Evolutionary conservation across 37 sponge, comb jelly and placozoan species (phyloP), one percentile per base, ranked within the genome.

Genomic region (Amphimedon queenslandica): DNA sequence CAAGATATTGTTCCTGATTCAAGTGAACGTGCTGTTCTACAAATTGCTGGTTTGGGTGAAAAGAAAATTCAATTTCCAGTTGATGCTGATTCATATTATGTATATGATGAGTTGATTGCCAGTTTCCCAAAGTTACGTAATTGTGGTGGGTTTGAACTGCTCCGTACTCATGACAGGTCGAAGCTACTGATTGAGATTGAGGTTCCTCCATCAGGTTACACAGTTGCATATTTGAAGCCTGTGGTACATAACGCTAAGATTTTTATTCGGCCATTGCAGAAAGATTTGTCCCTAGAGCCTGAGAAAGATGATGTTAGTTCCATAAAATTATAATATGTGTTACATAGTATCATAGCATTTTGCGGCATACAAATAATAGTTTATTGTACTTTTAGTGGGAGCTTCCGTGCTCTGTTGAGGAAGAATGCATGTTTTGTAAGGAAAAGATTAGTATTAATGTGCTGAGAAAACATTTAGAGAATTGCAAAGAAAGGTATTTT

Each of bases 41-140:
- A 66, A 27, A 40, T 76, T 11, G 77, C 67, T 76, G 77, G 77
- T 28, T 57, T 76, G 1, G 77, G 77, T 1, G 77, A 76, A 38
- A 66, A 66, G 63, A 29, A 29, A 13, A 63, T 75, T 3, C 16
- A 64, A 10, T 21, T 75, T 4, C 11, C 21, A 64, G 76, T 51
- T 25, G 37, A 29, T 37, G 42, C 43, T 39, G 47, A 61, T 18
- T 30, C 58, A 18, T 65, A 75, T 43, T 43, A 75, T 3, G 41
- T 75, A 18, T 63, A 39, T 39, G 16, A 35, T 13, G 65, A 75
- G 16, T 36, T 75, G 41, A 3, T 31, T 4, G 13, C 33, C 32
- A 47, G 63, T 3, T 75, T 63, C 32, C 76, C 76, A 3, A 61
- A 75, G 65, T 25, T 75, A 35, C 32, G 5, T 4, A 65, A 63